These are phyloP conservation scores for Nansenia antarctica DNA, from an alignment of 2,113 vertebrate genomes.

Conservation along the genomic window DNA sequence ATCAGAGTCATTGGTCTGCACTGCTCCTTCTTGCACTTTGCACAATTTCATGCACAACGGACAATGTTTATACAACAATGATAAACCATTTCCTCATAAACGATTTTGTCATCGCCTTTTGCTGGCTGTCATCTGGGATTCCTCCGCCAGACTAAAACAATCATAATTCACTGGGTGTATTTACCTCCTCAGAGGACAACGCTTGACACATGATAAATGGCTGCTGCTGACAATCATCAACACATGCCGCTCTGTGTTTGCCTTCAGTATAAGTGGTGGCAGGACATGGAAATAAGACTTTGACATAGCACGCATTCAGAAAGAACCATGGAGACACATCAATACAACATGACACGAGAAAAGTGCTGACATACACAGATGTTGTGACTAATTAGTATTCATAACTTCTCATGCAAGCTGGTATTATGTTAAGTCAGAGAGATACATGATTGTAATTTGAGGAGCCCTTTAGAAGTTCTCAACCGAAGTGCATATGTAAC, in stretches of 20 bases:
- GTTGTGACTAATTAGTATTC: conserved; percentile 50
- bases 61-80: conserved; percentile 59
- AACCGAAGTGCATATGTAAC: no score
- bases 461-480: no score
- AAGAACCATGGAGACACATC: conserved; percentile 81
- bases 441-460: no score
- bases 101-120: conserved; percentile 73
- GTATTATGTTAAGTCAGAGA: no score
- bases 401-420: no score
- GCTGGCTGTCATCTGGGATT: no score
- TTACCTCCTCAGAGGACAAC: conserved; percentile 89
- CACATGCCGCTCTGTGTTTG: conserved; percentile 84
- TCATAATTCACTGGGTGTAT: conserved; percentile 93
- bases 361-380: conserved; percentile 56
- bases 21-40: conserved; percentile 19
- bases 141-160: no score
- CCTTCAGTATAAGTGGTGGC: conserved; percentile 90
- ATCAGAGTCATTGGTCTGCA: conserved; percentile 42
- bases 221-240: conserved; percentile 92
- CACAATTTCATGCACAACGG: conserved; percentile 57
- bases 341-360: conserved; percentile 76
- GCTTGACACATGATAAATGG: conserved; percentile 96
- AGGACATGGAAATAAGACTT: conserved; percentile 90
- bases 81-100: conserved; percentile 76
- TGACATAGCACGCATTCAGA: conserved; percentile 74